These are phyloP conservation scores for Eucriotettix oculatus DNA, from an alignment of 2,888 invertebrate genomes.

Conservation along the genomic window DNA sequence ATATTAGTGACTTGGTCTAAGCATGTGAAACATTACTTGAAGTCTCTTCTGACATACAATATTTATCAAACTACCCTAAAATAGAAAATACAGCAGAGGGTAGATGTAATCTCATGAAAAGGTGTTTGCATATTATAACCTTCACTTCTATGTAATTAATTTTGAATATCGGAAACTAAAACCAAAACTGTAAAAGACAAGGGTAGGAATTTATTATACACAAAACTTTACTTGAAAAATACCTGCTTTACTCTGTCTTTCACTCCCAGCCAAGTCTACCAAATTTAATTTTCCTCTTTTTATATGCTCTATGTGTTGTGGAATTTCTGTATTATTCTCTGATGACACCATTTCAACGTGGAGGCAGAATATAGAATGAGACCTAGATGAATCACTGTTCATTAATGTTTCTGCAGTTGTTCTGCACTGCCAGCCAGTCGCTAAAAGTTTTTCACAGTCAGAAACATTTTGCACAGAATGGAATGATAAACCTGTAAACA, in stretches of 20 bases:
- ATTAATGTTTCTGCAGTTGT: slow-evolving; percentile 72
- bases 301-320: neutral
- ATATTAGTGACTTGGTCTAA: no score
- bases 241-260: slow-evolving; percentile 34
- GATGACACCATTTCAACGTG: neutral
- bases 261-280: slow-evolving; percentile 80
- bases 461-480: slow-evolving; percentile 60
- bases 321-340: neutral
- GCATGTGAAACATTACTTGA: no score
- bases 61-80: no score
- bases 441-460: slow-evolving; percentile 59
- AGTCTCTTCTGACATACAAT: no score
- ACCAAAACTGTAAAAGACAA: no score
- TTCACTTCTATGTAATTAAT: no score
- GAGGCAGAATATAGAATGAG: neutral
- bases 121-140: no score
- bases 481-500: slow-evolving; percentile 40
- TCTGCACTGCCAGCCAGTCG: slow-evolving; percentile 59
- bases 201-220: no score
- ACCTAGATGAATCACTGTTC: slow-evolving; percentile 45
- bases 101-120: no score
- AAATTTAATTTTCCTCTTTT: slow-evolving; percentile 62
- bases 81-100: no score
- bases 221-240: neutral
- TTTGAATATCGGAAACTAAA: no score